Conservation (phyloP, 2,888 invertebrate genomes). For the Hemistola chrysoprasaria region DNA sequence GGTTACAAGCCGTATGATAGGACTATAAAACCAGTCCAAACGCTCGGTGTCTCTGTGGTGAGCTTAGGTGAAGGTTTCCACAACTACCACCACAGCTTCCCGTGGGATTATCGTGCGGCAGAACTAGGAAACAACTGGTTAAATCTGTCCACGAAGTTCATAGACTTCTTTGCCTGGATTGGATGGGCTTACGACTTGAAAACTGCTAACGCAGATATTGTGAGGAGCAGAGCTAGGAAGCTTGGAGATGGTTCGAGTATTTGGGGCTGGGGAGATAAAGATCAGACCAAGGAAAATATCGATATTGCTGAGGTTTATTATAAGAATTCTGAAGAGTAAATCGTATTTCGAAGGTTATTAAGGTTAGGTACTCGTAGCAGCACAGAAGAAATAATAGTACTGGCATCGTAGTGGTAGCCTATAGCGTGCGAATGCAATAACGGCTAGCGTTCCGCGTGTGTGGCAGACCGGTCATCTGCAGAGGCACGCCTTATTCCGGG, state of each 20-base stretch:
- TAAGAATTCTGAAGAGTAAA: slow-evolving; percentile 11
- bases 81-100: slow-evolving; percentile 55
- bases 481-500: too few species aligned
- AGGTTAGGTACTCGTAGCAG: too few species aligned
- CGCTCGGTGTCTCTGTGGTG: slow-evolving; percentile 29
- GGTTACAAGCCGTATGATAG: slow-evolving; percentile 71
- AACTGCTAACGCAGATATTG: slow-evolving; percentile 36
- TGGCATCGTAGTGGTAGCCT: too few species aligned
- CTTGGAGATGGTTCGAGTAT: slow-evolving; percentile 49
- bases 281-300: slow-evolving; percentile 9
- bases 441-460: too few species aligned
- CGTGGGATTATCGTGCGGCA: slow-evolving; percentile 55
- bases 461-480: too few species aligned
- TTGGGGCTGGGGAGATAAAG: slow-evolving; percentile 35
- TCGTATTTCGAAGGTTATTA: too few species aligned
- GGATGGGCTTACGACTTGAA: slow-evolving; percentile 58
- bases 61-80: slow-evolving; percentile 56
- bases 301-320: too few species aligned
- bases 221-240: slow-evolving; percentile 35
- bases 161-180: slow-evolving; percentile 50
- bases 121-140: slow-evolving; percentile 50
- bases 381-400: too few species aligned
- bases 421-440: too few species aligned
- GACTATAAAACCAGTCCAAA: slow-evolving; percentile 43
- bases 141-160: slow-evolving; percentile 47